These are phyloP conservation scores for Conus betulinus DNA, from an alignment of 1,140 invertebrate genomes.

Conservation along the genomic window DNA sequence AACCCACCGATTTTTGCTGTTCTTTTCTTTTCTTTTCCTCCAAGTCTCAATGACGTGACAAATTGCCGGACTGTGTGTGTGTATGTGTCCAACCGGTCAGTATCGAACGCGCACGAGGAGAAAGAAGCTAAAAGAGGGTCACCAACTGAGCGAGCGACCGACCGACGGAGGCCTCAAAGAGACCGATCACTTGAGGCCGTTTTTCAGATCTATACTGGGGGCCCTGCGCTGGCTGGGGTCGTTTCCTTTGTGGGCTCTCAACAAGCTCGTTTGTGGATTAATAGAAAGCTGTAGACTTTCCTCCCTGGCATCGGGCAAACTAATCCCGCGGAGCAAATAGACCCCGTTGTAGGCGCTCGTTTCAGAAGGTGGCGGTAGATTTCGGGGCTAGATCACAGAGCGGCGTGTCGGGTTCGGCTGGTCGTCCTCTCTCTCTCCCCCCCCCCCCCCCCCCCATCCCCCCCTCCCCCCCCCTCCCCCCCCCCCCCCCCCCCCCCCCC, in stretches of 20 bases:
- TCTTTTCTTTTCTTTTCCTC: background rate
- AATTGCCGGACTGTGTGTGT: background rate
- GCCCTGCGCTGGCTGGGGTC: background rate
- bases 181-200: background rate
- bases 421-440: background rate
- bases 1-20: background rate
- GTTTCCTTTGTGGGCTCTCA: background rate
- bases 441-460: too few species aligned
- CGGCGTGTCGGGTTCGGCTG: background rate
- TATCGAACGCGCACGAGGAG: background rate
- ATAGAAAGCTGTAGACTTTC: conserved; percentile 1
- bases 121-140: too few species aligned
- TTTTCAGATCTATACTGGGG: background rate
- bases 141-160: too few species aligned
- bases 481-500: too few species aligned
- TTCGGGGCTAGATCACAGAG: background rate
- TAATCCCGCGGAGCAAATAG: conserved; percentile 6
- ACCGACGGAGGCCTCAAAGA: background rate
- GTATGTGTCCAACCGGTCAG: background rate
- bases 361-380: background rate
- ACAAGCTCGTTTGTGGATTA: conserved; percentile 10
- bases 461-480: too few species aligned
- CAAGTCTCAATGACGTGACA: background rate
- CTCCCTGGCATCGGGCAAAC: background rate
- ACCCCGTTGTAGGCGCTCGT: background rate